Base-by-base conservation (phyloP, 92 coral and sea anemone species). In the Actinostola sp. region DNA sequence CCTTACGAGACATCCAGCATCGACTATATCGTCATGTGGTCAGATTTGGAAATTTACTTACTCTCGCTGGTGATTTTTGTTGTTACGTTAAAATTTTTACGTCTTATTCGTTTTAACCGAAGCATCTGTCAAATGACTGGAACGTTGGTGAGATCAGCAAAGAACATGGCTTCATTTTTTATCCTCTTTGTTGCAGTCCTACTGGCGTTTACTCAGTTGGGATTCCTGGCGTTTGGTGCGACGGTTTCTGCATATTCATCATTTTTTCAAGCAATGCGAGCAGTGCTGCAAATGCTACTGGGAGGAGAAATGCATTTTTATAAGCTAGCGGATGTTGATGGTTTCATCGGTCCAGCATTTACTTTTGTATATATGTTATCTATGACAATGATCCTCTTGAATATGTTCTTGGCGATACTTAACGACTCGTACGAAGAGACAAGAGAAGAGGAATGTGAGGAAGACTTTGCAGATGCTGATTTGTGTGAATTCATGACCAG, bases 241-340 rank as follows among this genome's bases (percentile, higher is more conserved):
- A 74, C 73, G 15, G 48, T 83, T 27, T 61, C 62, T 11, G 63
- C 96, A 3, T 90, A 90, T 42, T 88, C 93, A 1, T 88, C 90
- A 10, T 84, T 84, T 44, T 90, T 82, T 67, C 79, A 85, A 63
- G 58, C 88, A 29, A 55, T 90, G 71, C 87, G 89, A 19, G 61
- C 97, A 41, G 62, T 86, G 49, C 39, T 90, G 50, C 89, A 82
- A 32, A 71, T 90, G 87, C 59, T 90, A 15, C 74, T 90, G 14
- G 97, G 97, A n/a, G 97, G 93, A 7, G 82, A 80, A 19, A 90
- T 90, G 92, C 80, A 81, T 39, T 88, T 90, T 65, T 71, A 82
- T 12, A 88, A 90, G 44, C 50, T 90, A 19, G 72, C 67, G 69
- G 34, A 76, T 8, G 63, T 67, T 0, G 89, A 89, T 46, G 74